These are phyloP conservation scores for Ctenochaetus hawaiiensis DNA, from an alignment of 2,797 vertebrate genomes.

Conservation along the genomic window DNA sequence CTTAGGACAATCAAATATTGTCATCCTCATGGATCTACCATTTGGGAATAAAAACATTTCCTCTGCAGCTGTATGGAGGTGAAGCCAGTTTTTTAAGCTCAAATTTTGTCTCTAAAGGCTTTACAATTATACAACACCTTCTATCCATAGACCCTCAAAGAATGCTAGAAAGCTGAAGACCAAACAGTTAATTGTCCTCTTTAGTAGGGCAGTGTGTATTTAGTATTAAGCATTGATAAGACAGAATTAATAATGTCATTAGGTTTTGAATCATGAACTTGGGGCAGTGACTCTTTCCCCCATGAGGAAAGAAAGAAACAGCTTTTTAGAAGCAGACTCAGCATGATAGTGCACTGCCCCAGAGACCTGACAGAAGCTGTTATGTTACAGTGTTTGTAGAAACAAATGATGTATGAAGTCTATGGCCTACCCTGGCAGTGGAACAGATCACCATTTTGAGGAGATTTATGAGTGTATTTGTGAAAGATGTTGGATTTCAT, in stretches of 20 bases:
- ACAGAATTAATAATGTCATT: conserved; percentile 35
- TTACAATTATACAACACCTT: neutral
- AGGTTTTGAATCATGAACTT: conserved; percentile 47
- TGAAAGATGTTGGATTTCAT: neutral
- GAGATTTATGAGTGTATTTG: neutral
- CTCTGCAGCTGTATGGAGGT: conserved; percentile 28
- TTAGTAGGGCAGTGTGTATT: conserved; percentile 15
- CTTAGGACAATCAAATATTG: neutral
- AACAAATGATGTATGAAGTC: conserved; percentile 24
- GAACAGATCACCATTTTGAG: neutral
- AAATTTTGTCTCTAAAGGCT: neutral
- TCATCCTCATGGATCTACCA: neutral
- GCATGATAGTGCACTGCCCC: conserved; percentile 41
- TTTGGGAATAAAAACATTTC: neutral
- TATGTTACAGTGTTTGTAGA: conserved; percentile 32
- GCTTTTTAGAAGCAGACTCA: conserved; percentile 55
- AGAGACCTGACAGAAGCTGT: conserved; percentile 34
- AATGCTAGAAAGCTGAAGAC: neutral
- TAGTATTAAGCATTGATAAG: conserved; percentile 36
- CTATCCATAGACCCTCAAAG: neutral
- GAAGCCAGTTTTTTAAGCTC: neutral
- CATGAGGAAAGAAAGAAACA: conserved; percentile 11
- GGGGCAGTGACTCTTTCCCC: conserved; percentile 11
- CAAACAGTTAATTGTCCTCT: neutral
- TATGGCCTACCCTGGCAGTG: conserved; percentile 14